Base-by-base conservation (phyloP, 2,113 vertebrate genomes). In the Anas platyrhynchos region DNA sequence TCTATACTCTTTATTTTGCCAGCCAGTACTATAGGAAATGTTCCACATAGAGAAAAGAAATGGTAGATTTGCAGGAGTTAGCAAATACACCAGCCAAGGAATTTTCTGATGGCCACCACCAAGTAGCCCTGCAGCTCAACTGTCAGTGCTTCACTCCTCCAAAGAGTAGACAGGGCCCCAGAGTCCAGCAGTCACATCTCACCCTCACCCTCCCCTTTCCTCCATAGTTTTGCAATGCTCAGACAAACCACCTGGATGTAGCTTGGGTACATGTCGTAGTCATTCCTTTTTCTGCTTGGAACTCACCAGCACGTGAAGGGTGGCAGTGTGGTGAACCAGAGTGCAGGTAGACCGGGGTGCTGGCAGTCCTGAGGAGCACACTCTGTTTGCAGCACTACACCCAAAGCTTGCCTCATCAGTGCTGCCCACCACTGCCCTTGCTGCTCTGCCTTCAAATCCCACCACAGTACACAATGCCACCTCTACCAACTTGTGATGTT, bases 251-350 rank as follows among this genome's bases (percentile, higher is more conserved):
- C 34, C 62, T 59, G 62, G 62, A 18, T n/a, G 31, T 6, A 15
- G 38, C 8, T 22, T 3, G 3, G 25, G 27, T 18, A 13, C 6
- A 1, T 7, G 38, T 8, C 29, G 9, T 2, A 11, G n/a, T 50
- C 34, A 0, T 31, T 68, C 54, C 36, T 15, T 26, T 31, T n/a
- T 17, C 41, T 72, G 36, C n/a, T 12, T 22, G 2, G 26, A 13
- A 18, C 66, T 75, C 32, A 5, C 14, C 2, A 16, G 23, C 32
- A 14, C 2, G 0, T 29, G 16, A n/a, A 67, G 34, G 8, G 22
- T 11, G 13, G 26, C 7, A 1, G 14, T 15, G 10, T 8, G 3
- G 0, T 0, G 7, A 20, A 11, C 11, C 46, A 41, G 34, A 16
- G 31, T 14, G 32, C 32, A 16, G n/a, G 71, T 7, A 27, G 61